A percentile compares a stretch with the other conserved stretches of the same genome.
Evolutionary conservation across 2,113 vertebrate genomes (phyloP).

Genomic region (Triplophysa dalaica): DNA sequence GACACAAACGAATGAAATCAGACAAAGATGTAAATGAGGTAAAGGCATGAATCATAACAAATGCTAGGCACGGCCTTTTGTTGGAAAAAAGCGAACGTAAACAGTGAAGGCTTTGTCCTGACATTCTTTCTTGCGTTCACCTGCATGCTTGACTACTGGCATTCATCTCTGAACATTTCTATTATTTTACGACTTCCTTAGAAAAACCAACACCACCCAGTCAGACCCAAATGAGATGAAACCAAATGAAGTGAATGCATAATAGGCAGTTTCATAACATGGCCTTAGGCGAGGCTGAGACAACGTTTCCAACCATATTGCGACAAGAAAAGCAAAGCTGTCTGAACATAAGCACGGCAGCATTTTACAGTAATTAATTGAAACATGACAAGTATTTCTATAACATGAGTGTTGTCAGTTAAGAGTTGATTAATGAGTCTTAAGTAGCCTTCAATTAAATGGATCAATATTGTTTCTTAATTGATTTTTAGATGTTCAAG

Average conservation of each 20-base stretch:
- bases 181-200: not conserved
- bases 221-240: not conserved
- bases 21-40: not conserved
- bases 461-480: too few relatives aligned
- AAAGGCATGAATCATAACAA: not conserved
- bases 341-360: not conserved
- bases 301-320: constrained; percentile 2
- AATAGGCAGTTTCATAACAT: not conserved
- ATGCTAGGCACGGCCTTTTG: constrained; percentile 13
- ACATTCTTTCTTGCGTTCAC: not conserved
- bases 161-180: not conserved
- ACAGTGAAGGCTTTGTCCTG: constrained; percentile 18
- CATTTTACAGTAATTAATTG: not conserved
- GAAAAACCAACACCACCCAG: not conserved
- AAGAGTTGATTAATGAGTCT: not conserved
- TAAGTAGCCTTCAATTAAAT: too few relatives aligned
- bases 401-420: not conserved
- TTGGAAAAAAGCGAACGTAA: constrained; percentile 15
- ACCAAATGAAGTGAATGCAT: not conserved
- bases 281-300: not conserved
- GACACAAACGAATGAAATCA: not conserved
- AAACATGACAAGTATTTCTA: too few relatives aligned
- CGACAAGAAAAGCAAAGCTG: not conserved
- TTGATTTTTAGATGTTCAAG: too few relatives aligned
- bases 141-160: not conserved